phyloP scores from a whole-genome alignment of 2,888 invertebrate species.

The Aspidiotus rigidus region DNA sequence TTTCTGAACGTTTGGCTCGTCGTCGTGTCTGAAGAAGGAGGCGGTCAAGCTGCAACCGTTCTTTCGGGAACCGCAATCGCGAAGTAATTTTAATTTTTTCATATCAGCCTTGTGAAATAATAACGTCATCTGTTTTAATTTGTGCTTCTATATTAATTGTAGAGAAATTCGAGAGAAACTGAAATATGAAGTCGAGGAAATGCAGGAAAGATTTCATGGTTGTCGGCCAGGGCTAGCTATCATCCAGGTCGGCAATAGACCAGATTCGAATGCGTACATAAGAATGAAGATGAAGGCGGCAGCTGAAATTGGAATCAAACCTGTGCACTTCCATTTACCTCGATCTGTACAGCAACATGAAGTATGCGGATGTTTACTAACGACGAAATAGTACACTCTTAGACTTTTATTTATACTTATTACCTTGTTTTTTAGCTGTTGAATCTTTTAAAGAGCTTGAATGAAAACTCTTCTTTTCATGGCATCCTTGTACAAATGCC shows the following conservation, averaged over 20 bases:
- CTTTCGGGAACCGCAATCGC: conserved; percentile 45
- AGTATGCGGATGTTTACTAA: conserved; percentile 44
- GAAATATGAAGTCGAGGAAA: conserved; percentile 53
- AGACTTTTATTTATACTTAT: too few relatives aligned
- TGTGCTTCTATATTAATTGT: conserved; percentile 19
- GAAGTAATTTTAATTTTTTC: conserved; percentile 48
- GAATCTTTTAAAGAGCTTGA: conserved; percentile 60
- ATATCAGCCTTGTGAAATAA: neutral
- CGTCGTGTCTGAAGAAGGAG: conserved; percentile 23
- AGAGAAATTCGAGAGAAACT: conserved; percentile 66
- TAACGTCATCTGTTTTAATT: too few relatives aligned
- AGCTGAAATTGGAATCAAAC: conserved; percentile 75
- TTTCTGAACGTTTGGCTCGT: too few relatives aligned
- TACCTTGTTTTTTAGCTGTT: conserved; percentile 50
- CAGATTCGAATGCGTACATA: conserved; percentile 98
- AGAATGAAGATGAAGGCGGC: conserved; percentile 91
- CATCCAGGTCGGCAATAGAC: conserved; percentile 89
- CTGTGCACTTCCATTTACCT: conserved; percentile 70
- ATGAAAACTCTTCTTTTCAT: conserved; percentile 73
- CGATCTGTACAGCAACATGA: conserved; percentile 69
- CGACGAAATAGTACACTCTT: too few relatives aligned
- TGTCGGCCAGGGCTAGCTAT: conserved; percentile 76
- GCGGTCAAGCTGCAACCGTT: conserved; percentile 36
- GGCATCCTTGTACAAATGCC: conserved; percentile 97
- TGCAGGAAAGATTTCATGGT: conserved; percentile 41